A percentile compares a stretch with the other conserved stretches of the same genome.
Evolutionary conservation across 2,113 vertebrate genomes (phyloP).

Genomic region (Sphyrna mokarran): DNA sequence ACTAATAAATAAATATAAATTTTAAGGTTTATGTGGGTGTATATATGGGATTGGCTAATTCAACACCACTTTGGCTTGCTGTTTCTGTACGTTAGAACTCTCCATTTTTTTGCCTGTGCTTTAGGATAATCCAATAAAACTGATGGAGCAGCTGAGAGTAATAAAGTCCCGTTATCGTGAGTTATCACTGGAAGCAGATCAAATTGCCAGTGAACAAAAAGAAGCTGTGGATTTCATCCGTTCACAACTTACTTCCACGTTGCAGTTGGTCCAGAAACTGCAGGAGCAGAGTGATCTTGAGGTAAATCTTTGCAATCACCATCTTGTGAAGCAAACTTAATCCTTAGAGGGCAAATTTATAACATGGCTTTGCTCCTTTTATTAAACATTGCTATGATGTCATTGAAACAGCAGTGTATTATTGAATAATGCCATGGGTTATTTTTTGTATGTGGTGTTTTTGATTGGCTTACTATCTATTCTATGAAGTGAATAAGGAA

Average conservation of each 20-base stretch:
- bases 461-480: too few relatives aligned
- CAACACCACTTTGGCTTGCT: neutral
- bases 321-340: neutral
- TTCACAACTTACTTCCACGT: conserved; percentile 54
- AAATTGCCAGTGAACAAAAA: conserved; percentile 60
- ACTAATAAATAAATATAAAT: too few relatives aligned
- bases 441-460: neutral
- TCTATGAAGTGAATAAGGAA: neutral
- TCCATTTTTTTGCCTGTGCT: neutral
- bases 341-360: neutral
- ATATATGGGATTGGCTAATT: neutral
- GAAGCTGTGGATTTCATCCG: conserved; percentile 65
- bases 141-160: conserved; percentile 66
- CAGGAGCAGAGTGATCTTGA: conserved; percentile 57
- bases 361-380: neutral
- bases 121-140: conserved; percentile 69
- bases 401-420: neutral
- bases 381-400: neutral
- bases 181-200: conserved; percentile 60
- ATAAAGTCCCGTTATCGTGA: conserved; percentile 69
- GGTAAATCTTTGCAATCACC: conserved; percentile 51
- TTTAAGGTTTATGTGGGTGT: too few relatives aligned
- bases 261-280: conserved; percentile 56
- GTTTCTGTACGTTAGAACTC: neutral
- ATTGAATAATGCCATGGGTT: neutral